phyloP scores from a whole-genome alignment of 2,888 invertebrate genomes.

The Chromoteleia sp. region DNA sequence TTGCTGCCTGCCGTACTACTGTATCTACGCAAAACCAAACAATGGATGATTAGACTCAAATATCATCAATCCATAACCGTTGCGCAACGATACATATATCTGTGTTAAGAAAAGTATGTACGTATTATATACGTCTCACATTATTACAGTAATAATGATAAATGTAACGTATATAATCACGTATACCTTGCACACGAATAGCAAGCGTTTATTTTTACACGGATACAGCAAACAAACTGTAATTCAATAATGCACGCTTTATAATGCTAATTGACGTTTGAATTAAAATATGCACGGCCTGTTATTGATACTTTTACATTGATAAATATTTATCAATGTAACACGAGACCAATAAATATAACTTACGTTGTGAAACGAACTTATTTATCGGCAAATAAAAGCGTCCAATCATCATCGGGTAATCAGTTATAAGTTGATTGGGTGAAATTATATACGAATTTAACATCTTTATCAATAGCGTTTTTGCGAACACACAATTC shows the following conservation, averaged over 20 bases:
- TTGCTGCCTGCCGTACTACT: neutral
- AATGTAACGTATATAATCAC: too few species aligned
- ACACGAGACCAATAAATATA: slow-evolving; percentile 2
- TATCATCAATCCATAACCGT: neutral
- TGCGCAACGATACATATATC: too few species aligned
- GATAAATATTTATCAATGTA: slow-evolving; percentile 30
- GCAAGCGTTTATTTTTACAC: too few species aligned
- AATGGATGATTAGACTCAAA: slow-evolving; percentile 27
- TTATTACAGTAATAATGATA: too few species aligned
- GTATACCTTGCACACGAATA: too few species aligned
- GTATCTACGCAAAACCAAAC: slow-evolving; percentile 6
- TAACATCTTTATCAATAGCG: slow-evolving; percentile 51
- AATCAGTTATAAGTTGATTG: slow-evolving; percentile 28
- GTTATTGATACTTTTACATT: slow-evolving; percentile 9
- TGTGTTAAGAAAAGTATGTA: too few species aligned
- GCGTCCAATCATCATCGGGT: slow-evolving; percentile 29
- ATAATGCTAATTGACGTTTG: slow-evolving; percentile 4
- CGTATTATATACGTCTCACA: too few species aligned
- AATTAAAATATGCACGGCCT: slow-evolving; percentile 1
- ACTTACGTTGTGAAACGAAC: slow-evolving; percentile 16
- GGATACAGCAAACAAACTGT: slow-evolving; percentile 10
- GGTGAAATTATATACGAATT: slow-evolving; percentile 19
- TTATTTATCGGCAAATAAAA: slow-evolving; percentile 19
- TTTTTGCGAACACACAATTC: slow-evolving; percentile 24
- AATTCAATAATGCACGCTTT: slow-evolving; percentile 4